Evolutionary conservation across 2,113 vertebrate genomes (phyloP), one percentile per base, ranked within the genome.

Genomic region (Talpa occidentalis): DNA sequence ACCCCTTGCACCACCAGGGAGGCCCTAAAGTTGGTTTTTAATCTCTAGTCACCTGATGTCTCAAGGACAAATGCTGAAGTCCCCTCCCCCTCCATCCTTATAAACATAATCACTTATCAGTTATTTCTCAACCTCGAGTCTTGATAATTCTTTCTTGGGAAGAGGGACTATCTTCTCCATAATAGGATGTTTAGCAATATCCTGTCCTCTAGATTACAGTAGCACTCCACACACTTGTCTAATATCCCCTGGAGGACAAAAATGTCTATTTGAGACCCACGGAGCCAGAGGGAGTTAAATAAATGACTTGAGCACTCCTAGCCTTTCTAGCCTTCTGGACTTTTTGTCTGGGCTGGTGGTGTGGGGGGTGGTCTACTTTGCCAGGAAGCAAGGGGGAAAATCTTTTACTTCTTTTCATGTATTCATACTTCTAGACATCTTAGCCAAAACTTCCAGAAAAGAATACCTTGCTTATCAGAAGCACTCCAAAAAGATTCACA

Each of bases 71-170:
- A 52, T 59, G 35, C 37, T 88, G 22, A 70, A n/a, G 47, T 49
- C 35, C 17, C 81, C 52, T 86, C 40, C 35, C 44, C 17, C 30
- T 49, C 7, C 15, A 80, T 93, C 26, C 52, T 72, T 74, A 54
- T 60, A 89, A 85, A 21, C 9, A 76, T 76, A 47, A 64, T 17
- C 5, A 59, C 28, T 95, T 76, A 87, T 73, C 14, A 62, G 32
- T 83, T 87, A 92, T 83, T 94, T 94, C 30, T 94, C 70, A 95
- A 56, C 47, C 5, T 70, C 37, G 86, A 79, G 8, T 78, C 19
- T 60, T 60, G 26, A 70, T 80, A 44, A 83, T 59, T 90, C 30
- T 59, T 74, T 90, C 24, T 88, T 42, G 76, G 62, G 28, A 28
- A 47, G 19, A 17, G 22, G 10, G 6, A 6, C 52, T 79, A 30